Conservation (phyloP, 2,113 vertebrate species). For the Sylvilagus bachmani region DNA sequence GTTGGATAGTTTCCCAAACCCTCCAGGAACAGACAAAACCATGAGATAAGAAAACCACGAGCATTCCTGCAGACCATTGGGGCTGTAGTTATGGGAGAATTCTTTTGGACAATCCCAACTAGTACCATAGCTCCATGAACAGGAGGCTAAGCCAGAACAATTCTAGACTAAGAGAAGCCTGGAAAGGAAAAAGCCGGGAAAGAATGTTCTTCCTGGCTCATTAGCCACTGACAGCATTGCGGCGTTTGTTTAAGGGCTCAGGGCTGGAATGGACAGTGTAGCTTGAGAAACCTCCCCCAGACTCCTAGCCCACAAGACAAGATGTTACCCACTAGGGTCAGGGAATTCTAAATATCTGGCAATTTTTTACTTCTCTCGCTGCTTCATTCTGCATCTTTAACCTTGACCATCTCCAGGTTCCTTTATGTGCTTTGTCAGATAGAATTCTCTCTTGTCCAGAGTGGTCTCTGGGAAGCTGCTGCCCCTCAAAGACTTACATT, state of each 20-base stretch:
- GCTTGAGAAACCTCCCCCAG: not conserved
- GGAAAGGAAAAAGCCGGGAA: not conserved
- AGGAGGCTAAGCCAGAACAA: not conserved
- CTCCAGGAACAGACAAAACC: not conserved
- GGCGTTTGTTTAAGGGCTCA: not conserved
- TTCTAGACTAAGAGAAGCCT: not conserved
- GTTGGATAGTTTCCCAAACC: not conserved
- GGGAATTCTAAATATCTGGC: not conserved
- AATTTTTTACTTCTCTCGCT: not conserved
- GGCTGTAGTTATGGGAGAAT: not conserved
- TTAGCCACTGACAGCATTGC: not conserved
- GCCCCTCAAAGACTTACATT: not conserved
- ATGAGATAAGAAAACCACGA: not conserved
- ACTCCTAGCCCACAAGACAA: not conserved
- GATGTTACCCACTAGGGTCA: not conserved
- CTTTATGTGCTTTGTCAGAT: not conserved
- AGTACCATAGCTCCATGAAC: not conserved
- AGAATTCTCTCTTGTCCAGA: not conserved
- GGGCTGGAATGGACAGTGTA: not conserved
- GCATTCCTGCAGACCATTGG: not conserved
- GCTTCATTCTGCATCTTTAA: not conserved
- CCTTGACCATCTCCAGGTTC: slow-evolving; percentile 4
- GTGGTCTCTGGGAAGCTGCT: not conserved
- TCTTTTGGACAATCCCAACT: slow-evolving; percentile 8
- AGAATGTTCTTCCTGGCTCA: not conserved